Conservation (phyloP, 1,140 invertebrate species). For the Drosophila erecta region DNA sequence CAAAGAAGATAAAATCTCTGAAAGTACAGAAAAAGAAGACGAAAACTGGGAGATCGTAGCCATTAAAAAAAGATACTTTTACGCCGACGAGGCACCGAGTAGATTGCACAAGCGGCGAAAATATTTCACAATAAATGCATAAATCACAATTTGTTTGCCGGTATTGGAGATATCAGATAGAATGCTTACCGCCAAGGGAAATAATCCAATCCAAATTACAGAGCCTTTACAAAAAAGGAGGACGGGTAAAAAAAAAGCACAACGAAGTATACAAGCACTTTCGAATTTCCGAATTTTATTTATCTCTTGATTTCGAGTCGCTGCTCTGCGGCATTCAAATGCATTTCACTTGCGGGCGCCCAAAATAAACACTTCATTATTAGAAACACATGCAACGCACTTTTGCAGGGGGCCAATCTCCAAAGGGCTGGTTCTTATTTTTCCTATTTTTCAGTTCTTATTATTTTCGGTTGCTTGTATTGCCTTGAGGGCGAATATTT, state of each 20-base stretch:
- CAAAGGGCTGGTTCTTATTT: conserved; percentile 45
- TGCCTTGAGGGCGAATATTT: conserved; percentile 40
- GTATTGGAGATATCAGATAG: conserved; percentile 22
- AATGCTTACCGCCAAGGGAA: conserved; percentile 36
- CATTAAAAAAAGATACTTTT: conserved; percentile 42
- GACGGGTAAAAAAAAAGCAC: conserved; percentile 2
- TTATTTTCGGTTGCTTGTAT: conserved; percentile 13
- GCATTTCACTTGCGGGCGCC: conserved; percentile 54
- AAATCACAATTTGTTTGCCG: conserved; percentile 43
- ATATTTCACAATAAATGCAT: conserved; percentile 46
- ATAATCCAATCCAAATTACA: conserved; percentile 30
- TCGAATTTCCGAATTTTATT: conserved; percentile 42
- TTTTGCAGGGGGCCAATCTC: conserved; percentile 23
- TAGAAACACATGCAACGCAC: conserved; percentile 70
- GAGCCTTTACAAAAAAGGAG: background rate
- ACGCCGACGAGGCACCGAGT: conserved; percentile 13
- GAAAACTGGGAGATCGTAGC: conserved; percentile 22
- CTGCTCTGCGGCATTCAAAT: conserved; percentile 44
- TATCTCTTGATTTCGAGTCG: conserved; percentile 34
- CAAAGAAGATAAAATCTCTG: conserved; percentile 22
- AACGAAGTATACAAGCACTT: conserved; percentile 45
- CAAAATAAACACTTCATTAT: conserved; percentile 82
- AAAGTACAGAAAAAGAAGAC: conserved; percentile 10
- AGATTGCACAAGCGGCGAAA: conserved; percentile 27
- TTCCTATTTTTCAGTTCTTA: conserved; percentile 44